Percentiles rank a stretch among this genome's conserved stretches.
Conservation (phyloP, 2,797 vertebrate genomes). For the Falco naumanni region DNA sequence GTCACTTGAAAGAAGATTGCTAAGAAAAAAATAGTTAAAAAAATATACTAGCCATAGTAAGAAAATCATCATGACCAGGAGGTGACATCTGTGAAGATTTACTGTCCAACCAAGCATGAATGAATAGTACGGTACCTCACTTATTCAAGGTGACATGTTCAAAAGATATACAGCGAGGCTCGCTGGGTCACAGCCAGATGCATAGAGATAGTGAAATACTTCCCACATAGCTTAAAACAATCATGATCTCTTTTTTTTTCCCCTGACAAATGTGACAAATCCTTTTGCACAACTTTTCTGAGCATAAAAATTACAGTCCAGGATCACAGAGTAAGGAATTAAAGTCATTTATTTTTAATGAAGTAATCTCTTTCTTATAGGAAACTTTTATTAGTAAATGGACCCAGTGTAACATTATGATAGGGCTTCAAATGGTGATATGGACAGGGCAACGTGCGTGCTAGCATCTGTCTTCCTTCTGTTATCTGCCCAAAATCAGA, state of each 20-base stretch:
- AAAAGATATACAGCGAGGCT: not conserved
- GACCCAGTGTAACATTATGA: not conserved
- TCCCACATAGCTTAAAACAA: not conserved
- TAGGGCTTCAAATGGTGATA: not conserved
- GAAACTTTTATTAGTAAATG: not conserved
- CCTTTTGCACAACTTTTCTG: not conserved
- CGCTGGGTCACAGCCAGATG: not conserved
- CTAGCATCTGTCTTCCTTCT: not conserved
- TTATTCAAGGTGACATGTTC: conserved; percentile 27
- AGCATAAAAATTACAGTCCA: not conserved
- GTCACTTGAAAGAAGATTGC: not conserved
- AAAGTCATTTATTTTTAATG: not conserved
- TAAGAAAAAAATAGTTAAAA: not conserved
- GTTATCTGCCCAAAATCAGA: not conserved
- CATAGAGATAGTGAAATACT: not conserved
- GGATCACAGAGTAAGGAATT: not conserved
- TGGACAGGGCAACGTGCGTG: fast-evolving
- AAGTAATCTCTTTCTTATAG: not conserved
- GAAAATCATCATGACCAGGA: not conserved
- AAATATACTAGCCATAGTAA: not conserved
- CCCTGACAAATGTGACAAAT: not conserved
- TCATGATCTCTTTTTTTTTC: not conserved
- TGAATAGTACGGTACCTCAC: not conserved
- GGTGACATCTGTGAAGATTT: not conserved
- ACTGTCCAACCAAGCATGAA: not conserved